Percentiles rank a stretch among this genome's conserved stretches.
Conservation (phyloP, 1,140 invertebrate species). For the Sycobia sp. region DNA sequence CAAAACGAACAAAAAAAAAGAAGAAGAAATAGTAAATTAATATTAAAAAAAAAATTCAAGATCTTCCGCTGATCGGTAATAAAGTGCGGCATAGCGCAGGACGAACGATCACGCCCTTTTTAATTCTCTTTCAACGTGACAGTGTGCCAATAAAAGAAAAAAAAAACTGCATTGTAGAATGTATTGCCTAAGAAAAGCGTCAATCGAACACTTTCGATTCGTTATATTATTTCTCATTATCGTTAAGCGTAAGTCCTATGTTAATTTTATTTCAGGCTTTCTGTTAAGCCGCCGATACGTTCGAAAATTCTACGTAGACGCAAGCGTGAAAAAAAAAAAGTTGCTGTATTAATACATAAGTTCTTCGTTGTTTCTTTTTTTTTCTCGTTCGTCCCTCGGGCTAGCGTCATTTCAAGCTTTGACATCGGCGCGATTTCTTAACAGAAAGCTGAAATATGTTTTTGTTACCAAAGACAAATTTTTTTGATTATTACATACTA, state of each 20-base stretch:
- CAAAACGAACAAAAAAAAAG: too few species aligned
- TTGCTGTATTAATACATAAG: too few species aligned
- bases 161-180: constrained; percentile 25
- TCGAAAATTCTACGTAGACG: too few species aligned
- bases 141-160: constrained; percentile 57
- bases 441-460: constrained; percentile 35
- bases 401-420: too few species aligned
- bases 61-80: constrained; percentile 41
- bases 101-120: constrained; percentile 37
- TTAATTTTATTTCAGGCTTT: constrained; percentile 36
- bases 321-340: too few species aligned
- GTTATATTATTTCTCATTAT: constrained; percentile 16
- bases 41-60: constrained; percentile 6
- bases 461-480: constrained; percentile 50
- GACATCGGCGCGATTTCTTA: constrained; percentile 22
- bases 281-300: constrained; percentile 21
- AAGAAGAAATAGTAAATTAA: too few species aligned
- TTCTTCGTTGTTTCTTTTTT: too few species aligned
- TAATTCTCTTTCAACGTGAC: constrained; percentile 50
- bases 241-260: constrained; percentile 3
- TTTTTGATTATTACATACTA: constrained; percentile 25
- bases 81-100: constrained; percentile 11
- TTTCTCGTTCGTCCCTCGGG: too few species aligned
- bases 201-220: constrained; percentile 39
- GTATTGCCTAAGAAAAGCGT: constrained; percentile 39